A percentile compares a stretch with the other conserved stretches of the same genome.
These are phyloP conservation scores for Zapus hudsonius DNA, from an alignment of 2,113 vertebrate genomes.

Conservation along the genomic window DNA sequence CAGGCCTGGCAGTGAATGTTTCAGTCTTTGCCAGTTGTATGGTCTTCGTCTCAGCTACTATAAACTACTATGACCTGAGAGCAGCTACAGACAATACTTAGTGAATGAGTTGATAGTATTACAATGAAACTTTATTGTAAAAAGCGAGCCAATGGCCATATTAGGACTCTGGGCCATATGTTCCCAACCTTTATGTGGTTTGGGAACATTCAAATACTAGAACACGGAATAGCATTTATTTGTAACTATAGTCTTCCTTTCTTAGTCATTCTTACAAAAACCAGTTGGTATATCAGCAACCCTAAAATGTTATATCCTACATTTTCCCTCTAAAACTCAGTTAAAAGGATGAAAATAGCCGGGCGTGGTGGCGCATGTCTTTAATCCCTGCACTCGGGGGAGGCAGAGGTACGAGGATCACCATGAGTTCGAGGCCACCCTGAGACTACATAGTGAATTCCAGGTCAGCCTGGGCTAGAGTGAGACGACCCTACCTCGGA, in stretches of 20 bases:
- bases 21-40: background rate
- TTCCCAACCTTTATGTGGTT: background rate
- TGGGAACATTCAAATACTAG: background rate
- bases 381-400: too few species aligned
- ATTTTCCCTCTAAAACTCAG: constrained; percentile 32
- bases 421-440: too few species aligned
- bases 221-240: constrained; percentile 24
- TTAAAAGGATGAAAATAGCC: background rate
- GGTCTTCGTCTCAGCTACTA: background rate
- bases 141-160: background rate
- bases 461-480: too few species aligned
- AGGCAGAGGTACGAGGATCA: too few species aligned
- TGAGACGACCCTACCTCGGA: too few species aligned
- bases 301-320: background rate
- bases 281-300: constrained; percentile 41
- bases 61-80: background rate
- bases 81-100: background rate
- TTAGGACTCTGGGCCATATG: background rate
- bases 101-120: background rate
- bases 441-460: too few species aligned
- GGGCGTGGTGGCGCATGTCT: too few species aligned
- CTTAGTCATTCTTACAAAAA: background rate
- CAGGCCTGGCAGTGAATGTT: background rate
- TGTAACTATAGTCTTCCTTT: background rate
- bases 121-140: background rate